Evolutionary conservation across 2,113 vertebrate species (phyloP), one percentile per base, ranked within the genome.

Genomic region (Passerina amoena): DNA sequence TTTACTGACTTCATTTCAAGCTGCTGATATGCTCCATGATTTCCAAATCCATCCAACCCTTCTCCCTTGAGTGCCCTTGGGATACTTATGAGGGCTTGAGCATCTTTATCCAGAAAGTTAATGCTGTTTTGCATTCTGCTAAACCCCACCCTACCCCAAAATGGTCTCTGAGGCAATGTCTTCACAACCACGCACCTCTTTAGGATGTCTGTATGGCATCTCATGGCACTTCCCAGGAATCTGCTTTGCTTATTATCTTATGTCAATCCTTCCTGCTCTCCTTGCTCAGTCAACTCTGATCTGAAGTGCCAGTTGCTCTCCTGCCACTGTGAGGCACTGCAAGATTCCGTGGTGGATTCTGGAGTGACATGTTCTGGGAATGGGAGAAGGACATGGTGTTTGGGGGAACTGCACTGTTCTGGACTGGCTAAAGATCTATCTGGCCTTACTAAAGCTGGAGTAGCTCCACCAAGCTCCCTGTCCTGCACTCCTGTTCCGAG

Each of bases 311-410:
- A 51, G 69, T 57, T 88, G 73, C 44, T 86, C 20, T 81, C 45
- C 65, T 78, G 48, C 86, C 89, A 89, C 94, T 82, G 44, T 94
- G 93, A 96, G 94, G 94, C 91, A 96, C 86, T 95, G 50, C 3
- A 4, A 82, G 87, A 96, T 92, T 88, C 93, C 78, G 73, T 9
- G 45, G 78, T 79, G 57, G 31, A 88, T 89, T 91, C 77, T 86
- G 81, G 63, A 89, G 57, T 71, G 57, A 57, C 42, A 12, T 59
- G 19, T 35, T 48, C 35, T 82, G 51, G 65, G 37, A 69, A 53
- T 33, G 35, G 53, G 35, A 95, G 48, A 50, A 89, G 65, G 42
- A 63, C 42, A 16, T 14, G 11, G 35, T 57, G 5, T 77, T 31
- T 63, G 56, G 28, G 19, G 47, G 17, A 73, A 31, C 44, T n/a